Conservation (phyloP, 92 coral and sea anemone genomes). For the Porites cylindrica region DNA sequence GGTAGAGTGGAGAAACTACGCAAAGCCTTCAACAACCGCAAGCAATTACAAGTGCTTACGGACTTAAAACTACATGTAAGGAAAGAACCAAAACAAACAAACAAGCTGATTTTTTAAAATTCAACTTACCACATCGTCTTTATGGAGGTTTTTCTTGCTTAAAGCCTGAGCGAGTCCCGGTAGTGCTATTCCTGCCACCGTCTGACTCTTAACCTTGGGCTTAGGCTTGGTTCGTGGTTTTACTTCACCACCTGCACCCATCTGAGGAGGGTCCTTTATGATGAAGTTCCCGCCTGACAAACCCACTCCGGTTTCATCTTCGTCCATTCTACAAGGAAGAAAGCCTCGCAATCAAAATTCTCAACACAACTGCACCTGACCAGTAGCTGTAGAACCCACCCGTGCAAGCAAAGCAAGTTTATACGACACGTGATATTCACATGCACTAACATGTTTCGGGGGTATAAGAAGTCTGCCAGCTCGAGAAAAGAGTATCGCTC, state of each 20-base stretch:
- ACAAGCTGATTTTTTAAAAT: not conserved
- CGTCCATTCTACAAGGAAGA: slow-evolving; percentile 49
- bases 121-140: slow-evolving; percentile 56
- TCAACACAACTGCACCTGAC: not conserved
- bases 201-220: slow-evolving; percentile 79
- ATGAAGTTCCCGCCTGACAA: slow-evolving; percentile 25
- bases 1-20: too few species aligned
- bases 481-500: too few species aligned
- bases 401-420: not conserved
- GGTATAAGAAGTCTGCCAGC: too few species aligned
- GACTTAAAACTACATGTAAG: too few species aligned
- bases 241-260: slow-evolving; percentile 12
- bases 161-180: slow-evolving; percentile 95
- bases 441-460: not conserved
- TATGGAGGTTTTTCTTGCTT: slow-evolving; percentile 67
- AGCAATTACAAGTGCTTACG: too few species aligned
- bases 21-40: too few species aligned
- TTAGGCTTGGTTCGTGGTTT: slow-evolving; percentile 75
- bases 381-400: too few species aligned
- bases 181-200: slow-evolving; percentile 87
- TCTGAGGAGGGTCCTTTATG: slow-evolving; percentile 30
- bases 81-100: too few species aligned
- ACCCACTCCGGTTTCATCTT: slow-evolving; percentile 34
- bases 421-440: not conserved
- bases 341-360: not conserved